These are phyloP conservation scores for Sitophilus oryzae DNA, from an alignment of 1,140 invertebrate species.

Conservation along the genomic window DNA sequence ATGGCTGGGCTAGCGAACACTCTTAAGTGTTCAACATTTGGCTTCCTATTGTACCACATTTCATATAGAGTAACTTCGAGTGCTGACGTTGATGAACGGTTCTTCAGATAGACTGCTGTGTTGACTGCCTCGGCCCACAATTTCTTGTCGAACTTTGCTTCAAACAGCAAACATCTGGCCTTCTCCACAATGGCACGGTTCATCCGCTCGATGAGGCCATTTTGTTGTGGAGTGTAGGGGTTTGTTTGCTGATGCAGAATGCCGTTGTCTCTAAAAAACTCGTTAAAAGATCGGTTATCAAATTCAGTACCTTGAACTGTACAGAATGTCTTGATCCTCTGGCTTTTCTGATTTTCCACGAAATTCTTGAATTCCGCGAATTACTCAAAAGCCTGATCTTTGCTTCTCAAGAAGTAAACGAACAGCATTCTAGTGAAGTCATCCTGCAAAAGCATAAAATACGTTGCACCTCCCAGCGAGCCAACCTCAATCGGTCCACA, in stretches of 20 bases:
- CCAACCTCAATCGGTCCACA: conserved; percentile 34
- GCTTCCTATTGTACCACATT: conserved; percentile 31
- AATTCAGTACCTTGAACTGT: conserved; percentile 34
- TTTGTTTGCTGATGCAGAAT: conserved; percentile 31
- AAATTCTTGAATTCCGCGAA: conserved; percentile 34
- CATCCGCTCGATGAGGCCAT: conserved; percentile 43
- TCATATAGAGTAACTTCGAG: conserved; percentile 28
- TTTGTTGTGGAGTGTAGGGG: conserved; percentile 43
- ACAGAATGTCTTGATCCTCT: conserved; percentile 37
- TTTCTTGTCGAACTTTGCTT: conserved; percentile 33
- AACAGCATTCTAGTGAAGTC: conserved; percentile 9
- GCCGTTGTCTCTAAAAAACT: conserved; percentile 31
- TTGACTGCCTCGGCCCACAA: conserved; percentile 45
- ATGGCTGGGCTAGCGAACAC: conserved; percentile 36
- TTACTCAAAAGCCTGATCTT: conserved; percentile 26
- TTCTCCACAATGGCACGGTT: conserved; percentile 43
- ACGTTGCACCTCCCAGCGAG: conserved; percentile 36
- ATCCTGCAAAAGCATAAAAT: conserved; percentile 31
- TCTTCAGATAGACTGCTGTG: conserved; percentile 24
- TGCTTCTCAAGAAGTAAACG: conserved; percentile 14
- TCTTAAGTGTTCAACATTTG: conserved; percentile 32
- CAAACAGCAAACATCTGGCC: conserved; percentile 39
- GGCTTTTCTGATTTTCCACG: conserved; percentile 32
- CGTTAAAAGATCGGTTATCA: conserved; percentile 27
- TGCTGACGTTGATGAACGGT: conserved; percentile 18